Conservation (phyloP, 2,797 vertebrate species). For the Psittacula derbiana region DNA sequence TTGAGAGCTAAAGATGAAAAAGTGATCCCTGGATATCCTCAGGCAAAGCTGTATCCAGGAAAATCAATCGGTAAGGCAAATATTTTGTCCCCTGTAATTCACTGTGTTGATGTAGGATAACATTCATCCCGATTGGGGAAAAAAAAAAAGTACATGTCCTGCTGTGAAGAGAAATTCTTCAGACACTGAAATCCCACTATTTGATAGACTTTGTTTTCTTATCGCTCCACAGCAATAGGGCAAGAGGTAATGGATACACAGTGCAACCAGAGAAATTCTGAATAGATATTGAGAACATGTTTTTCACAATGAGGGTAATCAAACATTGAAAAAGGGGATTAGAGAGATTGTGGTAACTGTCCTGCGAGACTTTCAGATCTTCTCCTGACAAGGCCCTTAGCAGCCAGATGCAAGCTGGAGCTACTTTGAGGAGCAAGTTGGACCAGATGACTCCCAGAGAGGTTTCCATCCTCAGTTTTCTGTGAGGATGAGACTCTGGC, state of each 20-base stretch:
- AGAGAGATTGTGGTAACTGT: neutral
- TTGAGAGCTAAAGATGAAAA: constrained; percentile 90
- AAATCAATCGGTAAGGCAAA: constrained; percentile 85
- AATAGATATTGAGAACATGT: neutral
- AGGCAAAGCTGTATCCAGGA: constrained; percentile 92
- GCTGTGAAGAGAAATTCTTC: neutral
- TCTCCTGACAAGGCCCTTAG: neutral
- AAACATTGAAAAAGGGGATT: neutral
- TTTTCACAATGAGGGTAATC: neutral
- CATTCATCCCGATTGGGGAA: neutral
- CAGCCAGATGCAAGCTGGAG: neutral
- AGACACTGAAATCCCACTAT: neutral
- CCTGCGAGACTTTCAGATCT: neutral
- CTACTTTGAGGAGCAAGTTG: neutral
- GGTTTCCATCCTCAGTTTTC: neutral
- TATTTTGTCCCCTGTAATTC: neutral
- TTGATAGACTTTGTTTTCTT: neutral
- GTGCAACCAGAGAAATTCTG: neutral
- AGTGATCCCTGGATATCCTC: constrained; percentile 88
- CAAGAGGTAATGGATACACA: neutral
- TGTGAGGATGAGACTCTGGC: neutral
- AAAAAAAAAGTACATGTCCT: neutral
- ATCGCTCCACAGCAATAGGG: neutral
- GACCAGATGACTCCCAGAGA: neutral
- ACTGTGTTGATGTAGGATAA: neutral